Conservation (phyloP, 2,113 vertebrate genomes). For the Myxocyprinus asiaticus region DNA sequence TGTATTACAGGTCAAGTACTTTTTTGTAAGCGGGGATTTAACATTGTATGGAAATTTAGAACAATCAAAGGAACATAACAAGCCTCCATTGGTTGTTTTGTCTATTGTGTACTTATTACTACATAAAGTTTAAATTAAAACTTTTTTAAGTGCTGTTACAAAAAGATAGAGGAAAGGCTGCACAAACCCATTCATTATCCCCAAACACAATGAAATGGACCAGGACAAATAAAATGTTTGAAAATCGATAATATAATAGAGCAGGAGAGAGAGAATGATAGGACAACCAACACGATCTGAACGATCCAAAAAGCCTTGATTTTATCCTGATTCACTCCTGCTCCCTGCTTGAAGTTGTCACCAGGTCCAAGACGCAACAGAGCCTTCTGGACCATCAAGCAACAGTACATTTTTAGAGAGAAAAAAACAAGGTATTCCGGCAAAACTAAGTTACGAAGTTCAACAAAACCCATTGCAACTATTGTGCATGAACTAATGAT, state of each 20-base stretch:
- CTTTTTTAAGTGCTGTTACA: no score
- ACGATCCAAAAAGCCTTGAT: slow-evolving; percentile 43
- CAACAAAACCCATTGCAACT: background rate
- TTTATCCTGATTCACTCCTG: slow-evolving; percentile 16
- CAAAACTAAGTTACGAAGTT: background rate
- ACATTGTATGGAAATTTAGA: no score
- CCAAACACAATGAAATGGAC: background rate
- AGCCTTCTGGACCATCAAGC: slow-evolving; percentile 40
- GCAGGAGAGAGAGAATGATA: background rate
- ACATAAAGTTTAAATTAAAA: no score
- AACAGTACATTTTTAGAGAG: slow-evolving; percentile 14
- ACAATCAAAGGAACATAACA: no score
- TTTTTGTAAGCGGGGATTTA: no score
- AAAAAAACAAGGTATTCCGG: background rate
- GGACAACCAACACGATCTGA: slow-evolving; percentile 15
- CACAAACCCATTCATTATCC: slow-evolving; percentile 2
- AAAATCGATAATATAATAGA: slow-evolving; percentile 17
- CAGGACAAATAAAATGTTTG: background rate
- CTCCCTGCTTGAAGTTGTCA: background rate
- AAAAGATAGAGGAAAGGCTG: slow-evolving; percentile 37
- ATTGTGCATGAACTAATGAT: background rate
- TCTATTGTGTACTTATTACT: no score
- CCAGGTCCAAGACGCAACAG: slow-evolving; percentile 23
- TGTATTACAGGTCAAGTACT: no score
- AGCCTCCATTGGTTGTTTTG: no score